phyloP scores from a whole-genome alignment of 2,888 invertebrate genomes.

The Melitaea athalia region DNA sequence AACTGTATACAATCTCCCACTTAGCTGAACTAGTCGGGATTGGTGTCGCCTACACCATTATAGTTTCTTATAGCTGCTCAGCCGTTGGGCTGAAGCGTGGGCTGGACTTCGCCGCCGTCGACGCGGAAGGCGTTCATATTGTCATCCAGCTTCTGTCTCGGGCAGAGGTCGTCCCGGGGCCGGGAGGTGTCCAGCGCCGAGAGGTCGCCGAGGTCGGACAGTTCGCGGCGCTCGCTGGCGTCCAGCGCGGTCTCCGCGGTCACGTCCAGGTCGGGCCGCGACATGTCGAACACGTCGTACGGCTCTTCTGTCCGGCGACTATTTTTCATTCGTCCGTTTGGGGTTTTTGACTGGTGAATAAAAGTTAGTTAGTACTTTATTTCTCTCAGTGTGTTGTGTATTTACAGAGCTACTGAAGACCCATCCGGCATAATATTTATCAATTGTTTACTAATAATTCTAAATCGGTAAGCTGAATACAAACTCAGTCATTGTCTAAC shows the following conservation, averaged over 20 bases:
- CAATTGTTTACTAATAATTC: too few species aligned
- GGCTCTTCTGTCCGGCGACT: constrained; percentile 54
- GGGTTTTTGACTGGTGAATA: constrained; percentile 61
- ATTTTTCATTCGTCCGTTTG: constrained; percentile 66
- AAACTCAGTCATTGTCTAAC: too few species aligned
- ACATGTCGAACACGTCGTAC: constrained; percentile 59
- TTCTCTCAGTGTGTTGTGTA: too few species aligned
- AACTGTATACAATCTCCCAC: constrained; percentile 62
- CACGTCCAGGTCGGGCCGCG: constrained; percentile 61
- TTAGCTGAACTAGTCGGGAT: constrained; percentile 37
- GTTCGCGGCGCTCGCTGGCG: constrained; percentile 33
- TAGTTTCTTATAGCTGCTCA: constrained; percentile 58
- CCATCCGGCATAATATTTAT: too few species aligned
- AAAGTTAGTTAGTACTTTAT: background rate
- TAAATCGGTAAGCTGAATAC: too few species aligned
- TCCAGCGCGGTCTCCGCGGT: constrained; percentile 62
- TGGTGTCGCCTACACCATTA: constrained; percentile 72
- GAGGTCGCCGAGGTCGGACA: constrained; percentile 63
- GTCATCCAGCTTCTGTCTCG: constrained; percentile 56
- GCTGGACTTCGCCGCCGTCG: constrained; percentile 70
- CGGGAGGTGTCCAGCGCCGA: constrained; percentile 48
- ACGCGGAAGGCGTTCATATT: constrained; percentile 72
- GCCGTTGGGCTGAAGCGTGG: constrained; percentile 76
- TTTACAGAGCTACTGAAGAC: too few species aligned
- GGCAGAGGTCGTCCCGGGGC: constrained; percentile 25